Conservation (phyloP, 37 sponge, comb jelly and placozoan genomes). For the Ephydatia muelleri region DNA sequence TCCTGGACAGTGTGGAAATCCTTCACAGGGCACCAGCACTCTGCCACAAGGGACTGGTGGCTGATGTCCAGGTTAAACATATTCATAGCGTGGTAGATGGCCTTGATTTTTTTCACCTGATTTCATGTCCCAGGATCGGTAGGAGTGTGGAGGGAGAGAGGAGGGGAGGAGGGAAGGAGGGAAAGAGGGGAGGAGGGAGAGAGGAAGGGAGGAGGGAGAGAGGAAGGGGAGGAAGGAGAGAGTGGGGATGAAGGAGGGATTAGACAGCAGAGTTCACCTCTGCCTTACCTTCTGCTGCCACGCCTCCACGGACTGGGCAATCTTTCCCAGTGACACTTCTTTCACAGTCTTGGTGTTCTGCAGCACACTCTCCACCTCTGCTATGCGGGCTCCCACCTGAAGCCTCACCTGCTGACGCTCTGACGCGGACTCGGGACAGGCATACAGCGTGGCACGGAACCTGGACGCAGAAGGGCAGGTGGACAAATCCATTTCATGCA, state of each 20-base stretch:
- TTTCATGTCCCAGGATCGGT: no score
- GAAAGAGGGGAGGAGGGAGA: neutral
- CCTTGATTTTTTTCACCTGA: conserved; percentile 97
- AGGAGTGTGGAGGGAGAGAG: neutral
- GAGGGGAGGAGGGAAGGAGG: neutral
- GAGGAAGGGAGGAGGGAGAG: neutral
- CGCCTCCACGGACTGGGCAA: conserved; percentile 75
- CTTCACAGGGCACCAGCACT: conserved; percentile 98
- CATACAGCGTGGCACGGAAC: conserved; percentile 92
- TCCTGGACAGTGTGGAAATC: conserved; percentile 83
- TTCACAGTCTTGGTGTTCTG: conserved; percentile 88
- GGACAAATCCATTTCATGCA: no score
- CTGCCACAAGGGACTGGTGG: conserved; percentile 91
- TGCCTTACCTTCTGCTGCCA: conserved; percentile 98
- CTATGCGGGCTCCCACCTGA: conserved; percentile 70
- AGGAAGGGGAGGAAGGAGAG: neutral
- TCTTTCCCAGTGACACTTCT: conserved; percentile 65
- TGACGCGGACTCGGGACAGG: conserved; percentile 86
- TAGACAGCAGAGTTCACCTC: neutral
- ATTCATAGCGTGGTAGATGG: conserved; percentile 98
- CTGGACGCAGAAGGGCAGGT: conserved; percentile 16
- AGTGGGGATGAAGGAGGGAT: neutral
- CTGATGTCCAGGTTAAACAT: conserved; percentile 97
- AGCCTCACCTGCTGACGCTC: conserved; percentile 83
- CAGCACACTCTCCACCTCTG: conserved; percentile 79